Evolutionary conservation across 2,113 vertebrate genomes (phyloP).

Genomic region (Proterorhinus semilunaris): DNA sequence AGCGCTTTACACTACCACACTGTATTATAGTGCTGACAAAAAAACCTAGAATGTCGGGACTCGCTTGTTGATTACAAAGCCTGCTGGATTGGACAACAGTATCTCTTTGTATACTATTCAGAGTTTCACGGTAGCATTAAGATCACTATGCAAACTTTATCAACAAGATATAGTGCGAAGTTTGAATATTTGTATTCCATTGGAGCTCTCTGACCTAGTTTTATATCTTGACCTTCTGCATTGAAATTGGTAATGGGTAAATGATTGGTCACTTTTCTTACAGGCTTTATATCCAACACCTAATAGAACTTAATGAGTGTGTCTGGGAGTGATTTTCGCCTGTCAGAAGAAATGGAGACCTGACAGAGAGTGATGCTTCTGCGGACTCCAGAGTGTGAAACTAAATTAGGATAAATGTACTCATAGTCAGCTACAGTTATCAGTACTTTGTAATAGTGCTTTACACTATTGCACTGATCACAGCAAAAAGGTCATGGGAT

Average conservation of each 20-base stretch:
- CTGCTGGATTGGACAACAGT: background rate
- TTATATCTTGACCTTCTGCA: background rate
- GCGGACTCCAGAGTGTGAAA: conserved; percentile 35
- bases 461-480: too few species aligned
- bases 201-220: background rate
- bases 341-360: conserved; percentile 42
- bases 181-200: too few species aligned
- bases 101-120: background rate
- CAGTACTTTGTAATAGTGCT: too few species aligned
- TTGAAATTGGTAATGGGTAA: background rate
- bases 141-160: background rate
- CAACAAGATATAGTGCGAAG: too few species aligned
- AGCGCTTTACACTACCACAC: too few species aligned
- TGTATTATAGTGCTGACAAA: conserved; percentile 34
- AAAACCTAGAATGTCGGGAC: conserved; percentile 5
- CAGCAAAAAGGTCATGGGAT: too few species aligned
- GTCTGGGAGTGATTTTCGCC: conserved; percentile 31
- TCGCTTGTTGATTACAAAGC: background rate
- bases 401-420: conserved; percentile 48
- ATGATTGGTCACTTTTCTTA: background rate
- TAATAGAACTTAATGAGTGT: conserved; percentile 22
- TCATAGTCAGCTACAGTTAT: too few species aligned
- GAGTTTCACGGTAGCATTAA: too few species aligned
- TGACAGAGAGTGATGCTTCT: conserved; percentile 49
- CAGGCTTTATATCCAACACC: conserved; percentile 8